These are phyloP conservation scores for Sphyrna mokarran DNA, from an alignment of 2,113 vertebrate genomes.

Conservation along the genomic window DNA sequence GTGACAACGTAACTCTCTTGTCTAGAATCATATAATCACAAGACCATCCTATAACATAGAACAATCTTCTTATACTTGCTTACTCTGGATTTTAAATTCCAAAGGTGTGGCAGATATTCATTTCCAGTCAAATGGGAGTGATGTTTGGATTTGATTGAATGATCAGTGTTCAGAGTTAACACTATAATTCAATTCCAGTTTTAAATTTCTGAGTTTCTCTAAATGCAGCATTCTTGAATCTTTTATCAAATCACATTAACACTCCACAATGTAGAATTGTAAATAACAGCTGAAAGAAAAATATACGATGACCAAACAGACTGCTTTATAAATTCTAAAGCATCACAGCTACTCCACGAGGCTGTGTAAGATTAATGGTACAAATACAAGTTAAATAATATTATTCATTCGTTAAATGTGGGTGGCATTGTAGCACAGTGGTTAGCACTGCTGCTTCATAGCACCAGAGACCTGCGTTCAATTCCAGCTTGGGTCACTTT, in stretches of 20 bases:
- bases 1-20: not conserved
- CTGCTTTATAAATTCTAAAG: not conserved
- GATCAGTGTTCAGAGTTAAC: not conserved
- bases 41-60: not conserved
- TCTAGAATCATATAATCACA: not conserved
- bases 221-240: not conserved
- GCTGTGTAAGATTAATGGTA: not conserved
- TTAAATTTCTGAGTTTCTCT: not conserved
- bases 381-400: not conserved
- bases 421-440: too few relatives aligned
- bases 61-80: not conserved
- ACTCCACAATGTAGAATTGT: not conserved
- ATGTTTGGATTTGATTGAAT: not conserved
- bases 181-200: not conserved
- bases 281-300: not conserved
- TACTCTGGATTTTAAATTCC: not conserved
- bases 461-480: too few relatives aligned
- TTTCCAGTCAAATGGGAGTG: not conserved
- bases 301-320: not conserved
- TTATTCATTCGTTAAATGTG: too few relatives aligned
- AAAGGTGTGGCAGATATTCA: not conserved
- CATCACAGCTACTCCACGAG: not conserved
- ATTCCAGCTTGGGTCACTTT: too few relatives aligned
- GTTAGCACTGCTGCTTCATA: too few relatives aligned
- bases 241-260: not conserved